A percentile compares a stretch with the other conserved stretches of the same genome.
Conservation (phyloP, 2,888 invertebrate genomes). For the Octodonta nipae region DNA sequence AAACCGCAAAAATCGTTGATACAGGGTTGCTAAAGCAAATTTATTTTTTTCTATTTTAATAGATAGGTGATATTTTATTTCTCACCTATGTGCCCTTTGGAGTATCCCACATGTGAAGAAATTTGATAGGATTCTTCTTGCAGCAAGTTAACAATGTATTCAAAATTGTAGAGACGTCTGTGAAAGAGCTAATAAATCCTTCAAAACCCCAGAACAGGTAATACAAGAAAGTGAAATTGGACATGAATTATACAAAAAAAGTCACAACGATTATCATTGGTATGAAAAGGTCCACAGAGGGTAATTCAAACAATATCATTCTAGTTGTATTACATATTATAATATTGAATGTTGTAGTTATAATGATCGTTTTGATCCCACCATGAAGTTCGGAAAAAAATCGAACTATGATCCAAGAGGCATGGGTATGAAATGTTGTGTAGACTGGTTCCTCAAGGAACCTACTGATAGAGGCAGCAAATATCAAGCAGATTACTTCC, state of each 20-base stretch:
- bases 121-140: too few species aligned
- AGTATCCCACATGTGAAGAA: too few species aligned
- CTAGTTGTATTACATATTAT: neutral
- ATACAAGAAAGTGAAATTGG: slow-evolving; percentile 30
- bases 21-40: too few species aligned
- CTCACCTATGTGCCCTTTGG: too few species aligned
- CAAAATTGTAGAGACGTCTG: slow-evolving; percentile 23
- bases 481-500: slow-evolving; percentile 35
- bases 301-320: slow-evolving; percentile 14
- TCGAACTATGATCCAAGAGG: slow-evolving; percentile 38
- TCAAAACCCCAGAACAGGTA: slow-evolving; percentile 29
- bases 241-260: slow-evolving; percentile 36
- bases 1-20: too few species aligned
- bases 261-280: slow-evolving; percentile 37
- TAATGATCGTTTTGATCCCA: slow-evolving; percentile 33
- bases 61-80: too few species aligned
- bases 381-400: slow-evolving; percentile 39
- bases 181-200: slow-evolving; percentile 34
- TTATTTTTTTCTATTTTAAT: too few species aligned
- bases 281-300: slow-evolving; percentile 33
- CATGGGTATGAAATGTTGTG: slow-evolving; percentile 36
- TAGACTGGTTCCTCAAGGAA: slow-evolving; percentile 31
- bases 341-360: slow-evolving; percentile 20
- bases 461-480: slow-evolving; percentile 31
- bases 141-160: too few species aligned